phyloP scores from a whole-genome alignment of 2,113 vertebrate species.

The Copsychus sechellarum region DNA sequence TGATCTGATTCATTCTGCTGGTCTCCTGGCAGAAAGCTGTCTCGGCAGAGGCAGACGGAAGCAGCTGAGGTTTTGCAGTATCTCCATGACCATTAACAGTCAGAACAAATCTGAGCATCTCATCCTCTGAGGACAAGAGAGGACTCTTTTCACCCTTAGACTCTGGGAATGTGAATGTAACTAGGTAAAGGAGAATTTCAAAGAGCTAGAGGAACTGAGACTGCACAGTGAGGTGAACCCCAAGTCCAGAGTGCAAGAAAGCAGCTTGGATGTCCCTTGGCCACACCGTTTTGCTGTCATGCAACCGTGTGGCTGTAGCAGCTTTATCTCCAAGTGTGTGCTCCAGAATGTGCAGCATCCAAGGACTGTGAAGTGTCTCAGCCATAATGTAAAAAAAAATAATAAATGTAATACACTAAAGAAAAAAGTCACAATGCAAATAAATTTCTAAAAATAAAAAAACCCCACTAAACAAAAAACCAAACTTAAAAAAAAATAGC shows the following conservation, averaged over 20 bases:
- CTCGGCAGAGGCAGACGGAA: not conserved
- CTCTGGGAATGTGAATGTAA: not conserved
- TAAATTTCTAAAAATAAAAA: not conserved
- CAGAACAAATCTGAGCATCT: not conserved
- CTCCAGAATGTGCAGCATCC: not conserved
- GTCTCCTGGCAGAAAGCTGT: not conserved
- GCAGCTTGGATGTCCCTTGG: not conserved
- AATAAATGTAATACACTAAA: not conserved
- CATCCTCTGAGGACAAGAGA: not conserved
- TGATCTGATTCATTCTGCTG: not conserved
- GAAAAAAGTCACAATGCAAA: not conserved
- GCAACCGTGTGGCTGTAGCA: slow-evolving; percentile 18
- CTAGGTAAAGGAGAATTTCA: not conserved
- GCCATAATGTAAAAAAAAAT: not conserved
- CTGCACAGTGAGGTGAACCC: not conserved
- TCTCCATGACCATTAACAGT: not conserved
- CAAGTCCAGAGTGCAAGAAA: not conserved
- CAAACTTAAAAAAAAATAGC: no score
- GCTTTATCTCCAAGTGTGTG: not conserved
- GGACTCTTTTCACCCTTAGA: not conserved
- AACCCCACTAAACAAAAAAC: no score
- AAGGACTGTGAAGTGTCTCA: not conserved
- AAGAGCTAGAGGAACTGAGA: not conserved
- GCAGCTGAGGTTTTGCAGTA: not conserved
- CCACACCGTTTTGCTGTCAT: not conserved